phyloP scores from a whole-genome alignment of 2,113 vertebrate species.

The Halichoeres trimaculatus region DNA sequence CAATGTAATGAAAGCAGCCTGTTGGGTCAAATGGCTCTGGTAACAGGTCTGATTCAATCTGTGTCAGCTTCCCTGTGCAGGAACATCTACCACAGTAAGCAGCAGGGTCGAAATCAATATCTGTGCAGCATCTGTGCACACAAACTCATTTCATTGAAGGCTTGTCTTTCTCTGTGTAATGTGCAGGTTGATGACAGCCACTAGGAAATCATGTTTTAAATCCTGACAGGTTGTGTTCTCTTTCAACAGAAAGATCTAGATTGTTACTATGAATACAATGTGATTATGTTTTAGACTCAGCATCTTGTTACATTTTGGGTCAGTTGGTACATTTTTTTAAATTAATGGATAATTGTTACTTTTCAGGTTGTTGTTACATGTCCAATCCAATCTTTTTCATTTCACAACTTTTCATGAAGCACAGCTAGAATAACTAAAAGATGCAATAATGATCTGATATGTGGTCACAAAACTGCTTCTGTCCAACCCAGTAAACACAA shows the following conservation, averaged over 20 bases:
- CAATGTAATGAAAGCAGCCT: constrained; percentile 61
- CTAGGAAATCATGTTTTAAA: constrained; percentile 4
- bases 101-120: constrained; percentile 67
- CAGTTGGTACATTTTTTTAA: too few species aligned
- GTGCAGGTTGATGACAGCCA: constrained; percentile 64
- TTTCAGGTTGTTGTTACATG: too few species aligned
- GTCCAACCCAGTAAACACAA: too few species aligned
- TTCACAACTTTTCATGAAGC: too few species aligned
- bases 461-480: too few species aligned
- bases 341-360: too few species aligned
- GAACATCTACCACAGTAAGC: constrained; percentile 56
- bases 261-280: too few species aligned
- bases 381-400: too few species aligned
- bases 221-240: not conserved
- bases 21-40: constrained; percentile 69
- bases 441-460: too few species aligned
- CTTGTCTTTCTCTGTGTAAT: constrained; percentile 6
- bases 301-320: too few species aligned
- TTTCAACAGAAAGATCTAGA: not conserved
- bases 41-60: constrained; percentile 73
- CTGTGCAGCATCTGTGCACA: constrained; percentile 51
- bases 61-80: constrained; percentile 62
- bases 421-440: too few species aligned
- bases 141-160: constrained; percentile 61
- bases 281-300: too few species aligned